Evolutionary conservation across 2,113 vertebrate genomes (phyloP).

Genomic region (Smithornis capensis): DNA sequence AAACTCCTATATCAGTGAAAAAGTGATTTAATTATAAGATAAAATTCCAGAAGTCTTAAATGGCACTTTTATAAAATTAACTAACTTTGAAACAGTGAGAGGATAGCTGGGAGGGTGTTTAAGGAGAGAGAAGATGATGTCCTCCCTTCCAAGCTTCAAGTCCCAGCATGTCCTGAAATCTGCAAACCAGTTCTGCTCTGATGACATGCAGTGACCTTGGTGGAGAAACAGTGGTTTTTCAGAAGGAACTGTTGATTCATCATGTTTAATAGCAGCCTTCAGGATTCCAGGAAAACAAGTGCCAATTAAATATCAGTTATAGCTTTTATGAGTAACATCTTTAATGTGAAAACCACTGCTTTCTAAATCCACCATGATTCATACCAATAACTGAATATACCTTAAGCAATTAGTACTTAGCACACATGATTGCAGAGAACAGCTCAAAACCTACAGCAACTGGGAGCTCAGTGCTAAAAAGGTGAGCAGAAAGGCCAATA

Average conservation of each 20-base stretch:
- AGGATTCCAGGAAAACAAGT: constrained; percentile 2
- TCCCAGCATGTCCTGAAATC: not conserved
- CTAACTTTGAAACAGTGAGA: not conserved
- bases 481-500: not conserved
- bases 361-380: not conserved
- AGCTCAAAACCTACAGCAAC: not conserved
- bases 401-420: not conserved
- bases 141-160: not conserved
- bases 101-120: not conserved
- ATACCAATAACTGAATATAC: not conserved
- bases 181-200: not conserved
- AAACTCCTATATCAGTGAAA: not conserved
- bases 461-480: not conserved
- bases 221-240: not conserved
- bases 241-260: not conserved
- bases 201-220: not conserved
- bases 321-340: not conserved
- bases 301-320: not conserved
- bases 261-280: not conserved
- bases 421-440: not conserved
- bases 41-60: not conserved
- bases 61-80: not conserved
- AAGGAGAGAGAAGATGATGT: not conserved
- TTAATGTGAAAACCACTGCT: not conserved
- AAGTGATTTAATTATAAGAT: not conserved